phyloP scores from a whole-genome alignment of 2,113 vertebrate genomes.

The Hippocampus mohnikei region DNA sequence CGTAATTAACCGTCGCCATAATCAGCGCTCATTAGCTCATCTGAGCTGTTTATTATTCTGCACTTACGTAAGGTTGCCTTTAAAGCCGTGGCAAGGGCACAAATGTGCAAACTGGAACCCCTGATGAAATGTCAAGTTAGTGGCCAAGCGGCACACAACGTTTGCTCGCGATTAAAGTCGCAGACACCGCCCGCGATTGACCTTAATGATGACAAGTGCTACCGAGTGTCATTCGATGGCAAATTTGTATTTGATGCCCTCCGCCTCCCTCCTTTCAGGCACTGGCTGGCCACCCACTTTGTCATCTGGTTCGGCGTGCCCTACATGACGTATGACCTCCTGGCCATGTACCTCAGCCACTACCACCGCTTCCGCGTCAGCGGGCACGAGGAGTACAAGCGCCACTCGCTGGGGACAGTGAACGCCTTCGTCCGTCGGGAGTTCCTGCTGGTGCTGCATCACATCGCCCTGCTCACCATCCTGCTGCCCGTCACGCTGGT shows the following conservation, averaged over 20 bases:
- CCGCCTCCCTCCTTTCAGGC: constrained; percentile 65
- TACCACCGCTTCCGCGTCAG: constrained; percentile 82
- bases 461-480: constrained; percentile 84
- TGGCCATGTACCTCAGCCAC: constrained; percentile 94
- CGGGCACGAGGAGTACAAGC: constrained; percentile 70
- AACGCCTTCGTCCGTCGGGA: constrained; percentile 83
- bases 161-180: no score
- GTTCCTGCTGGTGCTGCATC: constrained; percentile 89
- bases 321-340: constrained; percentile 94
- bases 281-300: constrained; percentile 90
- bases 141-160: not conserved
- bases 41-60: constrained; percentile 35
- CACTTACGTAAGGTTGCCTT: constrained; percentile 35
- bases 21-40: constrained; percentile 45
- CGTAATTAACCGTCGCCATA: constrained; percentile 56
- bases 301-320: constrained; percentile 85
- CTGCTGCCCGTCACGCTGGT: constrained; percentile 90
- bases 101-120: not conserved
- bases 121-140: not conserved
- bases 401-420: constrained; percentile 73
- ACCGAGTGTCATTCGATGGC: no score
- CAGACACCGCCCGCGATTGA: not conserved
- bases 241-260: not conserved
- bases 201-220: not conserved
- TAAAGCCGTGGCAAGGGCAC: constrained; percentile 10